Base-by-base conservation (phyloP, 1,140 invertebrate species). In the Diorhabda elongata region DNA sequence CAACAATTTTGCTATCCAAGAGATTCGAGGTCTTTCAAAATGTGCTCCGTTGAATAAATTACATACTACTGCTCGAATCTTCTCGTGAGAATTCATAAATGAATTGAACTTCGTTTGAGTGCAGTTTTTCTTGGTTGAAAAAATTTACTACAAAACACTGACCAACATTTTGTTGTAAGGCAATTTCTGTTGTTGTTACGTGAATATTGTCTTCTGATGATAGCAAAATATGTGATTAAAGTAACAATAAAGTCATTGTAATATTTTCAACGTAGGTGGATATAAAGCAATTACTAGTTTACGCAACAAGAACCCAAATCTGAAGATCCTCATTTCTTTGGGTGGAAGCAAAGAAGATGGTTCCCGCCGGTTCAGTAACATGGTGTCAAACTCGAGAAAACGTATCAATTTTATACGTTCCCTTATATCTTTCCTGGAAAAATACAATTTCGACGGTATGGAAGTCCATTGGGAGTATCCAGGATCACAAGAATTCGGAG, bases 401-500 rank as follows among this genome's bases (percentile, higher is more conserved):
- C 75, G 85, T 52, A 79, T 80, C 44, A 77, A 79, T 42, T 91
- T 91, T 73, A 85, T 90, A 7, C 80, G 85, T 9, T 88, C 87
- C 47, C 84, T 87, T n/a, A 78, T 89, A 4, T 78, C 73, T 68
- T 84, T 87, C 69, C 73, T 88, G 52, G 81, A 82, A 70, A 81
- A 84, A 61, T 84, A 87, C 70, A 82, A 83, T 65, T 88, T 89
- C 70, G 87, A 89, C 73, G 87, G 87, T 0, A 77, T 87, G 5
- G 87, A 89, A 75, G 75, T 89, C 8, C 84, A 88, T 72, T 88
- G 87, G 87, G 81, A 86, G 58, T 87, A 87, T 76, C 87, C 88
- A 64, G 87, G 84, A 81, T 81, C 80, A 11, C 73, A 76, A 66
- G 83, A 85, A 66, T 74, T 82, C 11, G 82, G 82, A 42, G 85